A percentile compares a stretch with the other conserved stretches of the same genome.
phyloP scores from a whole-genome alignment of 2,888 invertebrate species.

The Hoplodrina blanda region DNA sequence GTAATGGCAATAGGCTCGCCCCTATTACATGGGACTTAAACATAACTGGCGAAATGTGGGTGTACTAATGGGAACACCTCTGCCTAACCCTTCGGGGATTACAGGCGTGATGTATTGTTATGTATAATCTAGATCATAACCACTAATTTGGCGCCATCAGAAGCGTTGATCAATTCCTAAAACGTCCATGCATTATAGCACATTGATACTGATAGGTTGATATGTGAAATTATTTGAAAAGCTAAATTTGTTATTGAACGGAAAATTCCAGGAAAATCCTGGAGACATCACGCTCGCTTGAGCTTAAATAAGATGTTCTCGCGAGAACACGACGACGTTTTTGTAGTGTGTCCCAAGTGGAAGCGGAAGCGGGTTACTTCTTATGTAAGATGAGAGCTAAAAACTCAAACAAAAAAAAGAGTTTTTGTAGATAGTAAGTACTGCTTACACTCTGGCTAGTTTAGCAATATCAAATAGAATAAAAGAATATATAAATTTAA shows the following conservation, averaged over 20 bases:
- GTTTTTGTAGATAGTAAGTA: no score
- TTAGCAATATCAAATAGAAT: no score
- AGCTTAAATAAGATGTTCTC: slow-evolving; percentile 82
- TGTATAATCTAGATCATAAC: no score
- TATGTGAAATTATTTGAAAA: slow-evolving; percentile 42
- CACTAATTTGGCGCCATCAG: not conserved
- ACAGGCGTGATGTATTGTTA: no score
- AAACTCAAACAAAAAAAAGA: no score
- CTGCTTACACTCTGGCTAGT: no score
- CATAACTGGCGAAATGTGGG: no score
- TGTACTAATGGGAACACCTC: no score
- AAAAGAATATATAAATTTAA: no score
- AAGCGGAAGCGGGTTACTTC: not conserved
- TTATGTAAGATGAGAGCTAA: not conserved
- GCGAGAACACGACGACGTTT: slow-evolving; percentile 72
- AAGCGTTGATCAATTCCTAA: not conserved
- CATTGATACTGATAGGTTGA: slow-evolving; percentile 35
- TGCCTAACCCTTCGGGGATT: no score
- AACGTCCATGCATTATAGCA: not conserved
- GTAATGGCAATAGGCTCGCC: no score
- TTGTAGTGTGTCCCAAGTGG: slow-evolving; percentile 60
- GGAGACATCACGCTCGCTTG: slow-evolving; percentile 77
- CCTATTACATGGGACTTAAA: no score
- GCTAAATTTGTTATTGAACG: slow-evolving; percentile 68
- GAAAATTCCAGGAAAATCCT: slow-evolving; percentile 72